Conservation (phyloP, 2,113 vertebrate genomes). For the Sylvia atricapilla region DNA sequence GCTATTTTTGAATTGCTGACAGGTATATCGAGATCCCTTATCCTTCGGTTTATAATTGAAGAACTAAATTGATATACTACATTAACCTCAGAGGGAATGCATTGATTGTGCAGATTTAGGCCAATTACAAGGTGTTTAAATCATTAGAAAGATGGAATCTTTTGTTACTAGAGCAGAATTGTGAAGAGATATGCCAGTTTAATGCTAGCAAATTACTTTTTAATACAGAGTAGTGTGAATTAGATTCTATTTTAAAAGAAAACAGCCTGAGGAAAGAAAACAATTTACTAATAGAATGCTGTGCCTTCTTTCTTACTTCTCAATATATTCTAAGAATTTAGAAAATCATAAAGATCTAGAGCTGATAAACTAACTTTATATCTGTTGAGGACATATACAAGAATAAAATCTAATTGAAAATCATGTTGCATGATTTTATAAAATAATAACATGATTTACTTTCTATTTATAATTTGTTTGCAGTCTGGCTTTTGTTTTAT, state of each 20-base stretch:
- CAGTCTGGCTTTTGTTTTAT: neutral
- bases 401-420: neutral
- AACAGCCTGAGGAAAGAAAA: neutral
- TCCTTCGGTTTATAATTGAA: neutral
- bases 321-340: neutral
- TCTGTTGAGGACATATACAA: neutral
- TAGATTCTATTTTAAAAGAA: constrained; percentile 16
- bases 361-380: neutral
- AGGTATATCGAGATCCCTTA: constrained; percentile 1
- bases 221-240: neutral
- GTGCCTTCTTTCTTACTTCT: neutral
- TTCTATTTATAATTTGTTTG: neutral
- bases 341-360: neutral
- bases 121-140: constrained; percentile 22
- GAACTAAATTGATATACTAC: neutral
- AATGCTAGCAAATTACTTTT: neutral
- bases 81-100: neutral
- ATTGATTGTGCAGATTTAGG: constrained; percentile 6
- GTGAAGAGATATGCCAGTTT: neutral
- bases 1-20: neutral
- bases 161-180: neutral
- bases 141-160: neutral
- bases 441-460: neutral
- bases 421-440: neutral
- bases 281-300: neutral